Evolutionary conservation across 2,797 vertebrate genomes (phyloP).

Genomic region (Rhinoraja longicauda): DNA sequence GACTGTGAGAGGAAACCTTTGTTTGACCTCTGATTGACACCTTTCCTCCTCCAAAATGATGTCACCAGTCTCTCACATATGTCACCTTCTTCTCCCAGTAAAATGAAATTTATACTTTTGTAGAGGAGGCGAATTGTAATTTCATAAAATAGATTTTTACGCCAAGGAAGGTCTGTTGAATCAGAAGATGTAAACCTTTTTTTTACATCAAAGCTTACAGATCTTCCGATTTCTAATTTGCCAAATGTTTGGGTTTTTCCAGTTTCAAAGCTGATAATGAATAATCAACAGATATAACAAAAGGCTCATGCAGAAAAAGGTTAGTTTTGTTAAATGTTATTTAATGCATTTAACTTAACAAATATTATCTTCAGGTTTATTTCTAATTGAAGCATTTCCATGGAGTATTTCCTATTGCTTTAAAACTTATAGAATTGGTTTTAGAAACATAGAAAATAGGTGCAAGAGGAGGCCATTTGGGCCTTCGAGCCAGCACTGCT

Average conservation of each 20-base stretch:
- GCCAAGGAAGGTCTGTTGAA: too few relatives aligned
- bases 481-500: too few relatives aligned
- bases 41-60: constrained; percentile 2
- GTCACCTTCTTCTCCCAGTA: not conserved
- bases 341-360: not conserved
- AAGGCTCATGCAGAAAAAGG: not conserved
- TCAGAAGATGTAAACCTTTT: not conserved
- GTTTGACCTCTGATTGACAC: constrained; percentile 14
- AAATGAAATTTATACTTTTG: constrained; percentile 23
- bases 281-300: not conserved
- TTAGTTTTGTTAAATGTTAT: too few relatives aligned
- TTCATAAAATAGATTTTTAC: not conserved
- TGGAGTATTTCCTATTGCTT: not conserved
- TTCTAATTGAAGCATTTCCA: not conserved
- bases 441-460: too few relatives aligned
- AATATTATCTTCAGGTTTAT: not conserved
- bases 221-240: not conserved
- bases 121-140: not conserved
- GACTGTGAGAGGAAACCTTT: not conserved
- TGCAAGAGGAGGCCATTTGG: too few relatives aligned
- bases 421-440: not conserved
- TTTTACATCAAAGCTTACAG: not conserved
- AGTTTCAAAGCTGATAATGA: constrained; percentile 1
- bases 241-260: not conserved
- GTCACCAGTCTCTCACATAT: constrained; percentile 19